These are phyloP conservation scores for Coilia nasus DNA, from an alignment of 2,797 vertebrate genomes.

Conservation along the genomic window DNA sequence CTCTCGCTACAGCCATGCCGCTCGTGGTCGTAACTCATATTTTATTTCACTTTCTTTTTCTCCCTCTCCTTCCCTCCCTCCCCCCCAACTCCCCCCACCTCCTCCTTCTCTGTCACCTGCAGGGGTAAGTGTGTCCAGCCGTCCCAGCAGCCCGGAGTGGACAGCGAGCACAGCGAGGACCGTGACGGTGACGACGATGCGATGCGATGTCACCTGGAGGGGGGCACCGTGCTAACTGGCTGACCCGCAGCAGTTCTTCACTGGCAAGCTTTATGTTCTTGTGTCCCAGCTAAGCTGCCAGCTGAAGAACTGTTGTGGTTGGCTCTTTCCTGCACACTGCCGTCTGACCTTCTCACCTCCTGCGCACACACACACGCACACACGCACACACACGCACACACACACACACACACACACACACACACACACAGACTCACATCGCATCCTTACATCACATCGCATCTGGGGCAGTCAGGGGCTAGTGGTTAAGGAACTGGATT, in stretches of 20 bases:
- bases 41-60: conserved; percentile 24
- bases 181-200: no score
- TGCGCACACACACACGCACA: no score
- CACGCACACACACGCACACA: no score
- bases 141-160: not conserved
- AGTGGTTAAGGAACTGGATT: no score
- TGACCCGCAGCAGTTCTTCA: conserved; percentile 99
- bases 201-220: not conserved
- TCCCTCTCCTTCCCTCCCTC: conserved; percentile 33
- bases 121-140: conserved; percentile 14
- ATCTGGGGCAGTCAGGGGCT: no score
- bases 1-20: not conserved
- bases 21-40: not conserved
- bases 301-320: conserved; percentile 99
- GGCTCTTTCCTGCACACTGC: conserved; percentile 75
- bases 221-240: conserved; percentile 76
- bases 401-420: no score
- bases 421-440: no score
- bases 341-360: not conserved
- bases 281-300: conserved; percentile 98
- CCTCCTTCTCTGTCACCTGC: not conserved
- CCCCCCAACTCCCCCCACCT: not conserved
- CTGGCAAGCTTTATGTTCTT: conserved; percentile 99
- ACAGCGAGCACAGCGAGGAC: no score
- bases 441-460: no score